Conservation (phyloP, 2,888 invertebrate species). For the Tachina lurida region DNA sequence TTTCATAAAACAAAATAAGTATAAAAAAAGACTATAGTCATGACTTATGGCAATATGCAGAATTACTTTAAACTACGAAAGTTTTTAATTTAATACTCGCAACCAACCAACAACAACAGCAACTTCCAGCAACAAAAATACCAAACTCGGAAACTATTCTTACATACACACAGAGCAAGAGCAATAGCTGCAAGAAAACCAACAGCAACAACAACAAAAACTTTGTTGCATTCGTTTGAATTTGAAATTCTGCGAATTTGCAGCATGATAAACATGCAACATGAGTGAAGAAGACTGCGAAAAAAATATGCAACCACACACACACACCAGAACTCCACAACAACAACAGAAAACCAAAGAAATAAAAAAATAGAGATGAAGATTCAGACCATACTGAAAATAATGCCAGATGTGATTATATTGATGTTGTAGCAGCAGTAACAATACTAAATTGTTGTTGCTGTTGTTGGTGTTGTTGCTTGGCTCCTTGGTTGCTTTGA, state of each 20-base stretch:
- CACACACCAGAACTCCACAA: not conserved
- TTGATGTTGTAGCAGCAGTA: slow-evolving; percentile 61
- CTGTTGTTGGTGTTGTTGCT: slow-evolving; percentile 10
- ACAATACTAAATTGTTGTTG: slow-evolving; percentile 40
- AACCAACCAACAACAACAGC: slow-evolving; percentile 56
- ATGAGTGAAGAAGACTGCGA: slow-evolving; percentile 66
- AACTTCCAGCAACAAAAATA: slow-evolving; percentile 42
- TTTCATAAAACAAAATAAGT: slow-evolving; percentile 49
- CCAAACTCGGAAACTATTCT: slow-evolving; percentile 35
- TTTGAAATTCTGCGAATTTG: slow-evolving; percentile 80
- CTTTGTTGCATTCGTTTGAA: slow-evolving; percentile 78
- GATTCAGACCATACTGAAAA: slow-evolving; percentile 67
- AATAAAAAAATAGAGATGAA: slow-evolving; percentile 49
- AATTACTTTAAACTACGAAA: slow-evolving; percentile 71
- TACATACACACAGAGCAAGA: slow-evolving; percentile 17
- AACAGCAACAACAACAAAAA: slow-evolving; percentile 39
- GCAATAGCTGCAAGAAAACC: slow-evolving; percentile 41
- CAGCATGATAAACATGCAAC: slow-evolving; percentile 72
- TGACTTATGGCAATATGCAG: slow-evolving; percentile 72
- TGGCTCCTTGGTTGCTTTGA: slow-evolving; percentile 16
- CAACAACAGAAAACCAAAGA: not conserved
- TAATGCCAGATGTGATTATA: slow-evolving; percentile 72
- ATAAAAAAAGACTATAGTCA: slow-evolving; percentile 56
- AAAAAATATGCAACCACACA: slow-evolving; percentile 22
- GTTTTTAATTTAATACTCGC: slow-evolving; percentile 69